phyloP scores from a whole-genome alignment of 2,888 invertebrate species.

The Holacanthella duospinosa region DNA sequence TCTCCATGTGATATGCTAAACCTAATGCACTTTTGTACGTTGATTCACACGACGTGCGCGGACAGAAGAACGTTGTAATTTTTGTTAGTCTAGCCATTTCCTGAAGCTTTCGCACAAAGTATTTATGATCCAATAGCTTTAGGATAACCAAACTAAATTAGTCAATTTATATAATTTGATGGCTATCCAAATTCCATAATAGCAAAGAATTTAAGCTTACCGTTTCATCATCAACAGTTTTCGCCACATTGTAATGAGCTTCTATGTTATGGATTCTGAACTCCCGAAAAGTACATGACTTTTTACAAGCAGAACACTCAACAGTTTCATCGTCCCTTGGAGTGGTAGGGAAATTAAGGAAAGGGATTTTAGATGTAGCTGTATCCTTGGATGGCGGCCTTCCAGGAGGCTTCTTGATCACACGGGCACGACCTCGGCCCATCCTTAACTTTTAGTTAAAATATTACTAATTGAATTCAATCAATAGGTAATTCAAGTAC shows the following conservation, averaged over 20 bases:
- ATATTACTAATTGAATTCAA: too few species aligned
- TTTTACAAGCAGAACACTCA: slow-evolving; percentile 20
- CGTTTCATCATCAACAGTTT: slow-evolving; percentile 18
- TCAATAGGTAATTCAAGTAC: too few species aligned
- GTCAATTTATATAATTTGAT: background rate
- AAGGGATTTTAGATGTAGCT: too few species aligned
- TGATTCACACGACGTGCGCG: slow-evolving; percentile 12
- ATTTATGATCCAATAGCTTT: slow-evolving; percentile 26
- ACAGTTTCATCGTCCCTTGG: slow-evolving; percentile 23
- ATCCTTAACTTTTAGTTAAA: too few species aligned
- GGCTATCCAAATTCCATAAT: background rate
- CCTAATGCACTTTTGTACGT: slow-evolving; percentile 32
- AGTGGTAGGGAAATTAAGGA: slow-evolving; percentile 15
- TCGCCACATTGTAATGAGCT: slow-evolving; percentile 27
- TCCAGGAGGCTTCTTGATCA: background rate
- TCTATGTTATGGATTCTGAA: slow-evolving; percentile 33
- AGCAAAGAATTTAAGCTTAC: slow-evolving; percentile 2
- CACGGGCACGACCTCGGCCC: background rate
- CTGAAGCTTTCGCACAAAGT: slow-evolving; percentile 20
- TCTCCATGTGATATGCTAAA: slow-evolving; percentile 30
- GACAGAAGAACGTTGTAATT: slow-evolving; percentile 22
- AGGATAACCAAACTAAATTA: too few species aligned
- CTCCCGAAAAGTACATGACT: slow-evolving; percentile 15
- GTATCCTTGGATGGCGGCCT: too few species aligned
- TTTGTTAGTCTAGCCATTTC: slow-evolving; percentile 27